Base-by-base conservation (phyloP, 2,797 vertebrate genomes). In the Echiichthys vipera region DNA sequence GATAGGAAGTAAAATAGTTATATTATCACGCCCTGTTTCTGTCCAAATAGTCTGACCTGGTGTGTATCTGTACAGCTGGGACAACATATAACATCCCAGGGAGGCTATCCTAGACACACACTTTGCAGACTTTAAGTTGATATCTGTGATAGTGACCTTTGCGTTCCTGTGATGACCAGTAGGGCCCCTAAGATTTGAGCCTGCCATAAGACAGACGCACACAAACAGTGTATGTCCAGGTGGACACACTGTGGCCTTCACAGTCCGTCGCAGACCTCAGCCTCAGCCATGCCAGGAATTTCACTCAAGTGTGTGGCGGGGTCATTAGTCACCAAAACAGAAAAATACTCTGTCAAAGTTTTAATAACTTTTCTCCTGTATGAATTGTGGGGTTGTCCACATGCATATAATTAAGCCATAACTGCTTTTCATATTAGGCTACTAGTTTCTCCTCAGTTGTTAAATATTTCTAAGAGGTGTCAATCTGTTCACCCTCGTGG, bases 221-320 rank as follows among this genome's bases (percentile, higher is more conserved):
- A 29, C 64, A 65, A 32, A 63, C 25, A 4, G 22, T 27, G 36
- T 50, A 18, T 51, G 54, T 73, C 50, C 50, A 59, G 37, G 46
- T 58, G 66, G 69, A 66, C 71, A 69, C 46, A n/a, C 51, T 70
- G 53, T 65, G 71, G 79, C 83, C 86, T 89, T 92, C 86, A 83
- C 85, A 90, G 81, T 53, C 74, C 56, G 30, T 32, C 18, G 59
- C n/a, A n/a, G n/a, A 77, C 84, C 86, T 90, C 90, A 89, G 88
- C 91, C 70, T 81, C 93, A 85, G 78, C 78, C 73, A 79, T 54
- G 81, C 80, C 46, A 63, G 83, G 89, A 93, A 93, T 93, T 92
- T 93, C 88, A 80, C 87, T 84, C 55, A 65, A 80, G 77, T 72
- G 86, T 89, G 88, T 90, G 80, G 78, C 70, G 65, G 77, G 51